These are phyloP conservation scores for Drosophila nigricruria DNA, from an alignment of 2,888 invertebrate genomes.

Conservation along the genomic window DNA sequence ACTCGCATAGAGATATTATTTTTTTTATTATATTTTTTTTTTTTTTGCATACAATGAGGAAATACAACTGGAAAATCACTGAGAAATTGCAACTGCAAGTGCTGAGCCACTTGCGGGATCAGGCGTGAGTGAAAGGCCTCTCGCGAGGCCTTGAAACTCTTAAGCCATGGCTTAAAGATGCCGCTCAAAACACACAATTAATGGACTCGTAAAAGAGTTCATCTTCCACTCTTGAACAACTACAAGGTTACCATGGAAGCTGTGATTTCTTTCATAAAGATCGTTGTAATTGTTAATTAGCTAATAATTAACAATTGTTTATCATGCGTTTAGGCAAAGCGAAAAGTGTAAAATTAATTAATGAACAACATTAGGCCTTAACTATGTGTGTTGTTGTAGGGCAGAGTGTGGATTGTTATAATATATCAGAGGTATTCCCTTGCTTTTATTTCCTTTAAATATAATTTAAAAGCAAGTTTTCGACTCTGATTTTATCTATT, in stretches of 20 bases:
- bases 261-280: background rate
- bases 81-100: conserved; percentile 30
- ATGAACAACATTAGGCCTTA: background rate
- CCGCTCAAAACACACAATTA: conserved; percentile 27
- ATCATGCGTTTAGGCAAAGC: background rate
- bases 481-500: background rate
- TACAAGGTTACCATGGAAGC: conserved; percentile 52
- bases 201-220: conserved; percentile 24
- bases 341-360: conserved; percentile 5
- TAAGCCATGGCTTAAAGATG: conserved; percentile 17
- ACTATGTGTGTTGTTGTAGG: background rate
- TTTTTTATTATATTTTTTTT: background rate
- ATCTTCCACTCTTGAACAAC: conserved; percentile 6
- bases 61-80: conserved; percentile 58
- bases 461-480: background rate
- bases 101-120: background rate
- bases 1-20: conserved; percentile 25
- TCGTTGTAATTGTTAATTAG: conserved; percentile 17
- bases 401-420: background rate
- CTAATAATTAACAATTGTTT: conserved; percentile 19
- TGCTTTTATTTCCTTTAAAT: background rate
- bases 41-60: conserved; percentile 72
- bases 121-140: conserved; percentile 44
- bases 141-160: conserved; percentile 40
- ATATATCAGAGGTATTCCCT: background rate